A percentile compares a stretch with the other conserved stretches of the same genome.
Conservation (phyloP, 1,140 invertebrate species). For the Caenorhabditis brenneri region DNA sequence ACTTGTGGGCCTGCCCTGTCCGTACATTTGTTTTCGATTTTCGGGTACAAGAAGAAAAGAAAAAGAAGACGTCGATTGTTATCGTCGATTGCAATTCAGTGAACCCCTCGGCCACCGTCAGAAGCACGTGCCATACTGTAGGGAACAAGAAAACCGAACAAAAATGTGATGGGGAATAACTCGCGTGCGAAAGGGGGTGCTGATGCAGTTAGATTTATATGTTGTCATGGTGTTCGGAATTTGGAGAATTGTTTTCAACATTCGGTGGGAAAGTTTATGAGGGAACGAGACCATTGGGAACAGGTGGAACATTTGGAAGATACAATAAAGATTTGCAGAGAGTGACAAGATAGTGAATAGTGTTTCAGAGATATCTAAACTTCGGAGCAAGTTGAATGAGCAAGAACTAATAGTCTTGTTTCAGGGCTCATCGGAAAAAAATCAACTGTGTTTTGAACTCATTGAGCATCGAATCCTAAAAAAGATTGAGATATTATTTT, state of each 20-base stretch:
- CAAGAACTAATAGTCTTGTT: too few species aligned
- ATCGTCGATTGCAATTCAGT: slow-evolving; percentile 25
- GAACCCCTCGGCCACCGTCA: neutral
- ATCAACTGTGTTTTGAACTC: too few species aligned
- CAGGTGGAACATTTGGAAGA: too few species aligned
- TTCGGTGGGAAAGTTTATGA: neutral
- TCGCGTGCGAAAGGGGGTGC: neutral
- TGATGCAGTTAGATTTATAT: neutral
- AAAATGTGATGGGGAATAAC: neutral
- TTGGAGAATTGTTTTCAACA: neutral
- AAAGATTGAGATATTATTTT: too few species aligned
- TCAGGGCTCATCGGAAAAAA: too few species aligned
- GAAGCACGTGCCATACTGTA: slow-evolving; percentile 25
- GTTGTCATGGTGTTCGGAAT: neutral
- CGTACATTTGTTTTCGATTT: slow-evolving; percentile 35
- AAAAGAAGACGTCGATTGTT: neutral
- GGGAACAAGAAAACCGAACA: neutral
- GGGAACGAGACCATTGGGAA: too few species aligned
- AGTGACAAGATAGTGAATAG: too few species aligned
- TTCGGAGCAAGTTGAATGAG: too few species aligned
- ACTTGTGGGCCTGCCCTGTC: neutral
- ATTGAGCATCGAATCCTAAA: too few species aligned
- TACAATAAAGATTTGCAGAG: too few species aligned
- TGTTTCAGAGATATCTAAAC: too few species aligned
- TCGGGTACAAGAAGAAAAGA: slow-evolving; percentile 22